Base-by-base conservation (phyloP, 30 jellyfish, hydroid and myxozoan genomes). In the Hydractinia echinata region DNA sequence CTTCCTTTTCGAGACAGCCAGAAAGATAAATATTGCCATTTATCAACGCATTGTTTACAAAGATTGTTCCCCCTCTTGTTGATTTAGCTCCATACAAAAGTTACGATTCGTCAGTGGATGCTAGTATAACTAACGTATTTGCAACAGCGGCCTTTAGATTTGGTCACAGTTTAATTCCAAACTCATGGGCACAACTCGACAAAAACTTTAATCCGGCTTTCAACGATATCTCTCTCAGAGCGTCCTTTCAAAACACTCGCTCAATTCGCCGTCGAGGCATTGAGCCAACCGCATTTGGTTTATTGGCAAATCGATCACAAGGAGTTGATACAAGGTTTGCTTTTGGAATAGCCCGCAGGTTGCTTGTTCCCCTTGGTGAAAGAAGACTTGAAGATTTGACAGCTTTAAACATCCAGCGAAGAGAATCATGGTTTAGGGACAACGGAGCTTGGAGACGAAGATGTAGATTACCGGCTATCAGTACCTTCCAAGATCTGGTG, bases 341-440 rank as follows among this genome's bases (percentile, higher is more conserved):
- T 7, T 7, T 20, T 19, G 83, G 86, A 6, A 30, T 79, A 6
- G 50, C 64, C 51, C 76, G 80, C 8, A 77, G 87, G 55, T 64
- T 91, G 79, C 48, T 70, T 19, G 58, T 82, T 1, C 73, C 86
- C 16, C 86, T 76, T n/a, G 90, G 84, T 53, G 91, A 73, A 13
- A 69, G 81, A 66, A 95, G 91, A 5, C 19, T 44, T 10, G 74
- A 77, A 51, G 92, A 86, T 54, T 72, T 91, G 8, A 91, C 94
- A n/a, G 98, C 98, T 49, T 56, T 91, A 51, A 91, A 91, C 85
- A 83, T 91, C 66, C 98, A 91, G 73, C 87, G 98, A 54, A 96
- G 98, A 5, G 98, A 4, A 91, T 54, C 98, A 91, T 81, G 98
- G 95, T 44, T 62, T 91, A 53, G 96, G 96, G 18, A 91, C 95